Evolutionary conservation across 2,888 invertebrate genomes (phyloP).

Genomic region (Anoncus sp.): DNA sequence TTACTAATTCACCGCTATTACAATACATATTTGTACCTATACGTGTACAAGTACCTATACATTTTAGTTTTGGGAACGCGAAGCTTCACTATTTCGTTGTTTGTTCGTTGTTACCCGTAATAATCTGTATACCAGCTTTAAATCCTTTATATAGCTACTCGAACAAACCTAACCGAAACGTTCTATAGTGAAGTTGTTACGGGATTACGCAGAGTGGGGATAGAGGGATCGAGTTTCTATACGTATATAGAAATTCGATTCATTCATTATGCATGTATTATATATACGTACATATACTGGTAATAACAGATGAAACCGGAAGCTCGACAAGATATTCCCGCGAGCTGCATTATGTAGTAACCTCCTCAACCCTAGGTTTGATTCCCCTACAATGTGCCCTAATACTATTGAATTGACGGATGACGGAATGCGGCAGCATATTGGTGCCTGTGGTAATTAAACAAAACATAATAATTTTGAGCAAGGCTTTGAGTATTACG

Average conservation of each 20-base stretch:
- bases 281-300: not conserved
- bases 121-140: not conserved
- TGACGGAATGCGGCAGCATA: too few species aligned
- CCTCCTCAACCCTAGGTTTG: not conserved
- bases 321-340: not conserved
- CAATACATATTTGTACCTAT: too few species aligned
- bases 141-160: not conserved
- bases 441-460: too few species aligned
- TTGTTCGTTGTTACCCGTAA: not conserved
- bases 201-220: not conserved
- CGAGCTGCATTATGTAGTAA: not conserved
- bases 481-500: too few species aligned
- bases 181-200: not conserved
- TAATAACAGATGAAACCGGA: not conserved
- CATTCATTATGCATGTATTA: not conserved
- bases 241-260: not conserved
- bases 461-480: too few species aligned
- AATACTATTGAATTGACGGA: too few species aligned
- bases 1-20: too few species aligned
- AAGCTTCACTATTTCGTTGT: not conserved
- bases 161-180: not conserved
- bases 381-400: not conserved
- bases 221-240: conserved; percentile 1
- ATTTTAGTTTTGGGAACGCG: not conserved
- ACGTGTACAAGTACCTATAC: too few species aligned